These are phyloP conservation scores for Philantomba maxwellii DNA, from an alignment of 2,113 vertebrate genomes.

Conservation along the genomic window DNA sequence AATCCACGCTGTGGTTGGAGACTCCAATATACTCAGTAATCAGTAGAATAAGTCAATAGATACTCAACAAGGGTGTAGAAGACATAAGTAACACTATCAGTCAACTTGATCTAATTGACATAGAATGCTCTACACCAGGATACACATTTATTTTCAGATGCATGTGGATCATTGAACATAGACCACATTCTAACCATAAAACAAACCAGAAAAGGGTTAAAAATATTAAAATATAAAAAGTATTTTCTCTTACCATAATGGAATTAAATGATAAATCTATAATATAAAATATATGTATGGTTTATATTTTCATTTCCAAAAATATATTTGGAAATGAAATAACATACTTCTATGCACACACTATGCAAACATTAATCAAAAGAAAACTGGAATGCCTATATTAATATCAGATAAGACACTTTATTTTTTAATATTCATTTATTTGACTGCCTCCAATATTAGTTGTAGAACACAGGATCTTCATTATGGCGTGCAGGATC, in stretches of 20 bases:
- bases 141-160: background rate
- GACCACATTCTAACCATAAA: background rate
- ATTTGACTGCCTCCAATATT: no score
- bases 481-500: no score
- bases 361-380: no score
- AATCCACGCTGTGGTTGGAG: background rate
- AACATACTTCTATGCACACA: background rate
- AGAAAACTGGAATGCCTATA: no score
- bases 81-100: background rate
- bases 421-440: no score
- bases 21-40: background rate
- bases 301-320: background rate
- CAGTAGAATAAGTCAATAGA: background rate
- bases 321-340: background rate
- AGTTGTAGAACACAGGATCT: no score
- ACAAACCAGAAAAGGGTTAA: background rate
- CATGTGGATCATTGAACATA: background rate
- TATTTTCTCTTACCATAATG: background rate
- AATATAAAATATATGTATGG: background rate
- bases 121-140: background rate
- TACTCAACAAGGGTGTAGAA: background rate
- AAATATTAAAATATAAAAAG: background rate
- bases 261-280: background rate
- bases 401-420: no score
- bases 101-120: background rate